These are phyloP conservation scores for Octodonta nipae DNA, from an alignment of 2,888 invertebrate species.

Conservation along the genomic window DNA sequence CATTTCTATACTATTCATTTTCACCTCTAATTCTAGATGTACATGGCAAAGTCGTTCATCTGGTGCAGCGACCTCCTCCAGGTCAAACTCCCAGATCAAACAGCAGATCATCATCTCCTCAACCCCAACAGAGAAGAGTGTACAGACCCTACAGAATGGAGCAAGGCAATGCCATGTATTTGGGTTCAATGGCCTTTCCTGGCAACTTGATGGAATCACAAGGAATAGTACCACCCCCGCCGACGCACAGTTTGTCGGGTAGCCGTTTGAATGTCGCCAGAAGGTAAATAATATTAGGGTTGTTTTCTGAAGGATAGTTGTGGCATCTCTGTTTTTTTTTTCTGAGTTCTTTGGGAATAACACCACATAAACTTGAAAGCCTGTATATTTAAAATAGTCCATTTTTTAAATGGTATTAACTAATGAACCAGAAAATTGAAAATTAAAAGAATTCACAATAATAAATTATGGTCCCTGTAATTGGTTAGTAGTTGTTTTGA, in stretches of 20 bases:
- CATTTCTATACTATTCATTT: too few species aligned
- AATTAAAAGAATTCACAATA: too few species aligned
- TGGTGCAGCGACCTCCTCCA: slow-evolving; percentile 80
- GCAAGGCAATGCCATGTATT: slow-evolving; percentile 41
- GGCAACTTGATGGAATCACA: slow-evolving; percentile 35
- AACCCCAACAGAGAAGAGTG: slow-evolving; percentile 19
- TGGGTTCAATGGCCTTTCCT: slow-evolving; percentile 46
- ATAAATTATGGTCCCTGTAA: too few species aligned
- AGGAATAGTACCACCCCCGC: slow-evolving; percentile 37
- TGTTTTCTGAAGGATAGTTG: too few species aligned
- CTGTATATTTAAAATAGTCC: too few species aligned
- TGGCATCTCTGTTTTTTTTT: too few species aligned
- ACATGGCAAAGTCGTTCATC: slow-evolving; percentile 81
- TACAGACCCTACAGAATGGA: slow-evolving; percentile 19
- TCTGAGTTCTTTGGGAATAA: too few species aligned
- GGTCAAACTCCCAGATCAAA: slow-evolving; percentile 20
- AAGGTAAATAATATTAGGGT: slow-evolving; percentile 20
- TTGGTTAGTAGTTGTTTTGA: too few species aligned
- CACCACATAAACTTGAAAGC: too few species aligned
- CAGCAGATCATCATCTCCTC: slow-evolving; percentile 21
- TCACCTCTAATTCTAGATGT: slow-evolving; percentile 65
- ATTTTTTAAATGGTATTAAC: too few species aligned
- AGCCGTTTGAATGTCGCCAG: slow-evolving; percentile 40
- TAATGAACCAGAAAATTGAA: too few species aligned
- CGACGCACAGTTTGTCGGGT: slow-evolving; percentile 39